phyloP scores from a whole-genome alignment of 2,797 vertebrate genomes.

The Enteromius thamalakanensis region DNA sequence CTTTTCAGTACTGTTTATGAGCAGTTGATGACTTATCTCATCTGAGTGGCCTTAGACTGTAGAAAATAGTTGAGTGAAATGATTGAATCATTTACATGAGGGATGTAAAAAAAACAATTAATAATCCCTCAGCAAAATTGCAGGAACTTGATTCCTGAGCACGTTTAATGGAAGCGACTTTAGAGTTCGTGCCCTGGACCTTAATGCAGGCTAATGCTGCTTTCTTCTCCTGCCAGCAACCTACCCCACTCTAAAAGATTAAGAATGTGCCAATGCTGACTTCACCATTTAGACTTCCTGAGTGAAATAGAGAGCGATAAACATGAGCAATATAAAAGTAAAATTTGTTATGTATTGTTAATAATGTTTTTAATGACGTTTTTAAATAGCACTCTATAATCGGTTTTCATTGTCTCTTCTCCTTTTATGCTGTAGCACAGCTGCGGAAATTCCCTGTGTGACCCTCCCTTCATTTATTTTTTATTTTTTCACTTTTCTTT shows the following conservation, averaged over 20 bases:
- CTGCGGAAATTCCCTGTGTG: background rate
- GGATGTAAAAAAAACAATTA: background rate
- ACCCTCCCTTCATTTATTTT: background rate
- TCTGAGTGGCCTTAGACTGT: background rate
- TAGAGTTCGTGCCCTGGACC: background rate
- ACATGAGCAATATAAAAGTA: constrained; percentile 14
- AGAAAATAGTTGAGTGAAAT: background rate
- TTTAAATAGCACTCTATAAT: background rate
- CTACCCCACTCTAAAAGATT: constrained; percentile 48
- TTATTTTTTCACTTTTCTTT: background rate
- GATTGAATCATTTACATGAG: background rate
- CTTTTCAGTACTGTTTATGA: background rate
- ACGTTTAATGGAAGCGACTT: constrained; percentile 27
- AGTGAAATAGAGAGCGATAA: constrained; percentile 30
- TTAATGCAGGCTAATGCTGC: constrained; percentile 47
- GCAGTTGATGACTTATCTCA: background rate
- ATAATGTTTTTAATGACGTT: constrained; percentile 37
- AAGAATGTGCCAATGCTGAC: constrained; percentile 32
- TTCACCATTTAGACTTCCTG: constrained; percentile 44
- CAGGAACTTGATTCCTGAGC: constrained; percentile 14
- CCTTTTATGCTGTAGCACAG: background rate
- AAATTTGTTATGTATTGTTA: no score
- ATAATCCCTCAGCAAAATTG: background rate
- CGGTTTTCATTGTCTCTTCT: constrained; percentile 6
- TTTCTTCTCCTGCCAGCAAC: constrained; percentile 50